Percentiles rank a stretch among this genome's conserved stretches.
Evolutionary conservation across 2,888 invertebrate genomes (phyloP).

Genomic region (Kuschelorhynchus macadamiae): DNA sequence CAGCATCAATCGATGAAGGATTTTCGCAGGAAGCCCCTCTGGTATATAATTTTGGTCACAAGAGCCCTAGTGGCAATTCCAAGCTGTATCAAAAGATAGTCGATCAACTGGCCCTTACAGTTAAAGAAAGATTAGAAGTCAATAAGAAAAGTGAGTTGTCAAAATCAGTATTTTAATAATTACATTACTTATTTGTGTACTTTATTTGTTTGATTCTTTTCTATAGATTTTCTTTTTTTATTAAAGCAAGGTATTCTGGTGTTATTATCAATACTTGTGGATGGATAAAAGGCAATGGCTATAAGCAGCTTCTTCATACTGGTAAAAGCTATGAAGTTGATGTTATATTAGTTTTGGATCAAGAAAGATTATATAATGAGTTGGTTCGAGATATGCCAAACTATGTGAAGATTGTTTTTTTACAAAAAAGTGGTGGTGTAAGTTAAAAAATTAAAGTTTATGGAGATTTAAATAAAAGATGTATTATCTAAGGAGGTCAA

Average conservation of each 20-base stretch:
- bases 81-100: slow-evolving; percentile 89
- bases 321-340: slow-evolving; percentile 97
- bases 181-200: not conserved
- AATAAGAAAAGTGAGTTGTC: slow-evolving; percentile 83
- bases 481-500: too few relatives aligned
- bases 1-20: slow-evolving; percentile 94
- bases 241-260: slow-evolving; percentile 84
- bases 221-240: slow-evolving; percentile 53
- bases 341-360: slow-evolving; percentile 94
- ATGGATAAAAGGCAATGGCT: slow-evolving; percentile 95
- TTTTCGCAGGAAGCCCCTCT: slow-evolving; percentile 94
- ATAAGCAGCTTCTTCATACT: slow-evolving; percentile 87
- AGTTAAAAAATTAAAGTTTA: too few relatives aligned
- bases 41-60: slow-evolving; percentile 95
- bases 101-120: slow-evolving; percentile 87
- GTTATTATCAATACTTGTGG: slow-evolving; percentile 98
- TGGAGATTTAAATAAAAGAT: too few relatives aligned
- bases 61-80: slow-evolving; percentile 80
- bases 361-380: slow-evolving; percentile 96
- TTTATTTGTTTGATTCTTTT: too few relatives aligned
- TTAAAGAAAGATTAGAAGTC: slow-evolving; percentile 85
- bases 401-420: slow-evolving; percentile 85
- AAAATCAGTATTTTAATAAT: not conserved
- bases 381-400: slow-evolving; percentile 93
- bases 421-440: slow-evolving; percentile 93